Conservation (phyloP, 1,140 invertebrate species). For the Drosophila orena region DNA sequence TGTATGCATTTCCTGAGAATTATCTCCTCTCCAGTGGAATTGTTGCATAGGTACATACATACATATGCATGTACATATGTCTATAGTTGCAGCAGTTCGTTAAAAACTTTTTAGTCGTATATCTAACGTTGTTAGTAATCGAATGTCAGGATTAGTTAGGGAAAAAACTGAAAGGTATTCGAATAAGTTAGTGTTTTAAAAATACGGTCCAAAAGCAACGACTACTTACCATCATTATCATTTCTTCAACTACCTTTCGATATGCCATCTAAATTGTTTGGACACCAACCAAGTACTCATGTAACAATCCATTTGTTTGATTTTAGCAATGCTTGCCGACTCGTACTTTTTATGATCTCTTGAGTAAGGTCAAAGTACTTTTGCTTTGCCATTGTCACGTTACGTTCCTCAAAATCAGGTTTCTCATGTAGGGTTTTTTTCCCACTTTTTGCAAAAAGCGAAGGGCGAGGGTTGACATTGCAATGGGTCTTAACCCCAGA, state of each 20-base stretch:
- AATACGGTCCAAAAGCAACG: too few relatives aligned
- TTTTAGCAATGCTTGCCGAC: constrained; percentile 16
- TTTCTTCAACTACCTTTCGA: not conserved
- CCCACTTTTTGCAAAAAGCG: constrained; percentile 16
- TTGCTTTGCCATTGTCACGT: constrained; percentile 59
- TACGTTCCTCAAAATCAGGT: constrained; percentile 31
- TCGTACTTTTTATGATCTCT: constrained; percentile 36
- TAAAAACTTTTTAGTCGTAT: too few relatives aligned
- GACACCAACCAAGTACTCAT: not conserved
- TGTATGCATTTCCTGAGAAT: not conserved
- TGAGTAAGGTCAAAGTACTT: constrained; percentile 75
- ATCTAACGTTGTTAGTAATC: too few relatives aligned
- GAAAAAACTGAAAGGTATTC: too few relatives aligned
- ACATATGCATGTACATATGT: too few relatives aligned
- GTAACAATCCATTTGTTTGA: not conserved
- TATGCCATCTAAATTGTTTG: not conserved
- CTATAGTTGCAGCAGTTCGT: not conserved
- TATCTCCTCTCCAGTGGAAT: not conserved
- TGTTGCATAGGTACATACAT: too few relatives aligned
- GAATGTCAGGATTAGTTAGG: too few relatives aligned
- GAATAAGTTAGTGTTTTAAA: too few relatives aligned
- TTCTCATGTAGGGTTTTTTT: constrained; percentile 18
- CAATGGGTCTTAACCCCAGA: constrained; percentile 30
- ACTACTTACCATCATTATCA: too few relatives aligned
- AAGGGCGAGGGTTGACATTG: constrained; percentile 42